These are phyloP conservation scores for Drosophila subquinaria DNA, from an alignment of 2,888 invertebrate genomes.

Conservation along the genomic window DNA sequence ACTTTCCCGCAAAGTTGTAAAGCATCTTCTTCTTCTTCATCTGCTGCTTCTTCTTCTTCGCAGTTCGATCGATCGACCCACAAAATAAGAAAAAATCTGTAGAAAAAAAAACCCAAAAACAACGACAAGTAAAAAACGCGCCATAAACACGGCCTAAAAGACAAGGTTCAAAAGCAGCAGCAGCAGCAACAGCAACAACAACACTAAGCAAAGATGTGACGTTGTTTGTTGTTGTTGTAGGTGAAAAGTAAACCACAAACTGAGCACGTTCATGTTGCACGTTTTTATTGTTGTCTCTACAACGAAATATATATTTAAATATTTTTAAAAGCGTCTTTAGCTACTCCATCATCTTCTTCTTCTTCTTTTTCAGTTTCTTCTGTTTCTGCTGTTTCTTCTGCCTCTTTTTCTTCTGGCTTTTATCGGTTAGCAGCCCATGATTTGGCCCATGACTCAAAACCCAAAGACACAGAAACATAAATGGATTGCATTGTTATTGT, in stretches of 20 bases:
- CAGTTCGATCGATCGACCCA: conserved; percentile 39
- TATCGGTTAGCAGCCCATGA: conserved; percentile 23
- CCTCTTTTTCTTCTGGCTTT: conserved; percentile 26
- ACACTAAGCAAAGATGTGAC: conserved; percentile 17
- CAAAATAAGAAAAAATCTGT: conserved; percentile 20
- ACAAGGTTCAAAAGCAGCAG: conserved; percentile 37
- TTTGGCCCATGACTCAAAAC: conserved; percentile 53
- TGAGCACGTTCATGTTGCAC: conserved; percentile 57
- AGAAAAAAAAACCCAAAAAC: conserved; percentile 18
- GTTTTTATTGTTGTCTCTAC: conserved; percentile 31
- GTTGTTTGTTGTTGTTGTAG: conserved; percentile 14
- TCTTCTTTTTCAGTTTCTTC: conserved; percentile 4
- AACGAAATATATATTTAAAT: not conserved
- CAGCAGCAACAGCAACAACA: conserved; percentile 6
- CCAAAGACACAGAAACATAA: conserved; percentile 58
- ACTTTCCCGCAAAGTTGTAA: conserved; percentile 1
- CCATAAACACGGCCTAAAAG: conserved; percentile 41
- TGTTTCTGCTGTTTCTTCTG: conserved; percentile 10
- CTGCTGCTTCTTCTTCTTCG: not conserved
- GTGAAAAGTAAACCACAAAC: conserved; percentile 56
- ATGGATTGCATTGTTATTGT: conserved; percentile 52
- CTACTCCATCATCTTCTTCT: not conserved
- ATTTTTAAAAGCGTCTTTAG: conserved; percentile 23
- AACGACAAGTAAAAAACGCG: not conserved
- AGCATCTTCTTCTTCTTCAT: not conserved